Base-by-base conservation (phyloP, 2,797 vertebrate species). In the Gymnoscopelus braueri region DNA sequence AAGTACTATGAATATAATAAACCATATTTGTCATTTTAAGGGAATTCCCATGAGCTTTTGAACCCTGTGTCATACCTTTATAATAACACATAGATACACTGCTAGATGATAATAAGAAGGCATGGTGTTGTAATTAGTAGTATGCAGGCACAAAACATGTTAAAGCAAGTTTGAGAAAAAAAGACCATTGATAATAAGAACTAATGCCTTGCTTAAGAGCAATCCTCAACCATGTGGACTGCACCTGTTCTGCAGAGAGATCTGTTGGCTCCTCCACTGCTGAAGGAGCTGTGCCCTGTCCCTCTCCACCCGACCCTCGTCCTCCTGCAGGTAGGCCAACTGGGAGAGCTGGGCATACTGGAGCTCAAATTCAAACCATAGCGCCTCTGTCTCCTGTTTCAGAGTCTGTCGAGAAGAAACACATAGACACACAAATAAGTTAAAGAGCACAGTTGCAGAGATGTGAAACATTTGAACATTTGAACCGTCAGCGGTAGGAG, bases 331-430 rank as follows among this genome's bases (percentile, higher is more conserved):
- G 10, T 3, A 12, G 70, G 79, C 52, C 39, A 85, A 88, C 23
- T 86, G 79, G 81, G 91, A 90, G 63, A 91, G 74, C 49, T 84
- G 60, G 70, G 81, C 54, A 39, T 84, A 88, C 26, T 87, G 79
- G 8, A 79, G 80, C 82, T 95, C 91, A 86, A 94, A 60, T 15
- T 91, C 83, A 62, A 80, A 79, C 93, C 94, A 95, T 56, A 52
- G 77, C 79, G 81, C 82, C 44, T 77, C 83, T 0, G 75, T 85
- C 83, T 93, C 87, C 51, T 24, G 74, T 70, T 88, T 88, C 75
- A 94, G 68, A 39, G 13, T 75, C 95, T 96, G 77, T 8, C 86
- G 35, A 44, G 69, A 60, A 63, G 12, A 73, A 13, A 58, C 63
- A 53, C 5, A 56, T 44, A 70, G 29, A 55, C 50, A 68, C 52